Base-by-base conservation (phyloP, 2,797 vertebrate genomes). In the Anableps anableps region DNA sequence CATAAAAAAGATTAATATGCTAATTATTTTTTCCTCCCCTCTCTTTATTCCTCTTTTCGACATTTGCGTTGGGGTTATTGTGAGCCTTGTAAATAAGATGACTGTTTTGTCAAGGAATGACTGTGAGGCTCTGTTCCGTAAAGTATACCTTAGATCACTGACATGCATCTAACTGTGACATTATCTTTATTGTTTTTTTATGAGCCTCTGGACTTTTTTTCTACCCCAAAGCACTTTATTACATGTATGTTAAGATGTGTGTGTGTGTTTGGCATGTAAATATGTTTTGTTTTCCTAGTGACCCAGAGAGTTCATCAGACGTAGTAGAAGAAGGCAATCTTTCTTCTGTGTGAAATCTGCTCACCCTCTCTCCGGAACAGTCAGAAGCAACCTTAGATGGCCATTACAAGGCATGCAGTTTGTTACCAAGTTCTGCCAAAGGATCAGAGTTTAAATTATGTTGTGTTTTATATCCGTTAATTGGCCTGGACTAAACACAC, bases 1-100 rank as follows among this genome's bases (percentile, higher is more conserved):
- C 96, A 99, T 99, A 99, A 99, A 99, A 99, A 99, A 99, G 98
- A 99, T 99, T 99, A 99, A 99, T 99, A 99, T 99, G 98, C 97
- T 99, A 99, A 99, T 99, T 99, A 99, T 98, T 98, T 98, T 91
- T 84, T 79, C 91, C 89, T 80, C 84, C 93, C 92, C 97, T 97
- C 96, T 96, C 96, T 97, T 97, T 98, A 98, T 98, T 98, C 97
- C 96, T 96, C 96, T 96, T 96, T 98, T 97, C 96, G 93, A 98
- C 97, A 97, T 98, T 97, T 97, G 96, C 96, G 95, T 96, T 71
- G 94, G 95, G 97, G 96, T 98, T 97, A 99, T 99, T 99, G 97
- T 97, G 97, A 97, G 96, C 97, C 97, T 97, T 98, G 98, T 98
- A 99, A 98, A 99, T 99, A 99, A 98, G 97, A 98, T 97, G 97